Conservation (phyloP, 2,797 vertebrate species). For the Trematomus bernacchii region DNA sequence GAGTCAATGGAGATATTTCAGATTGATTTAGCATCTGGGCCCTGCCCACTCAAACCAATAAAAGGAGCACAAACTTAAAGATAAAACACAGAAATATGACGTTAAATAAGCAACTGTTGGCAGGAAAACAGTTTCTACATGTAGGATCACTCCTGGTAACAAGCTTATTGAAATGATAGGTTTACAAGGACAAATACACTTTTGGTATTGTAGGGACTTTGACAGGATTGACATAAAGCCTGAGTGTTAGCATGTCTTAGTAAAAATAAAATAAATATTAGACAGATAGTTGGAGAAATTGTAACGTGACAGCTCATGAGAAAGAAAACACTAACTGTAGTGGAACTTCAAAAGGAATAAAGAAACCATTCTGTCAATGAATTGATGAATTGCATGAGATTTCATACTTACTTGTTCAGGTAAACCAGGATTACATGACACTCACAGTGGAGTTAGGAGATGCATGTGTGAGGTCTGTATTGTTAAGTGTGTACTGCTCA, state of each 20-base stretch:
- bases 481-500: slow-evolving; percentile 6
- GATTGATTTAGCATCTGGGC: too few relatives aligned
- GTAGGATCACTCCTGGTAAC: too few relatives aligned
- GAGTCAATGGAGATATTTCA: background rate
- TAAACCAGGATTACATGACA: slow-evolving; percentile 73
- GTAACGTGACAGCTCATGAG: too few relatives aligned
- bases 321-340: too few relatives aligned
- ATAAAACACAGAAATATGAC: too few relatives aligned
- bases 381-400: slow-evolving; percentile 52
- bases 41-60: background rate
- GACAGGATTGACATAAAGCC: background rate
- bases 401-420: slow-evolving; percentile 44
- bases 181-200: background rate
- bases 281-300: background rate
- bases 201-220: background rate
- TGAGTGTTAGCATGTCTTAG: background rate
- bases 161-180: background rate
- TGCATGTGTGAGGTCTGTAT: slow-evolving; percentile 61
- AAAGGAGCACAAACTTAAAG: background rate
- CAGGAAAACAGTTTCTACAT: too few relatives aligned
- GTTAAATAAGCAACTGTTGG: too few relatives aligned
- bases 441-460: slow-evolving; percentile 21
- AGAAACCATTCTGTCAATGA: slow-evolving; percentile 29
- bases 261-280: background rate
- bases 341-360: background rate